Base-by-base conservation (phyloP, 2,888 invertebrate species). In the Nesidiocoris tenuis region DNA sequence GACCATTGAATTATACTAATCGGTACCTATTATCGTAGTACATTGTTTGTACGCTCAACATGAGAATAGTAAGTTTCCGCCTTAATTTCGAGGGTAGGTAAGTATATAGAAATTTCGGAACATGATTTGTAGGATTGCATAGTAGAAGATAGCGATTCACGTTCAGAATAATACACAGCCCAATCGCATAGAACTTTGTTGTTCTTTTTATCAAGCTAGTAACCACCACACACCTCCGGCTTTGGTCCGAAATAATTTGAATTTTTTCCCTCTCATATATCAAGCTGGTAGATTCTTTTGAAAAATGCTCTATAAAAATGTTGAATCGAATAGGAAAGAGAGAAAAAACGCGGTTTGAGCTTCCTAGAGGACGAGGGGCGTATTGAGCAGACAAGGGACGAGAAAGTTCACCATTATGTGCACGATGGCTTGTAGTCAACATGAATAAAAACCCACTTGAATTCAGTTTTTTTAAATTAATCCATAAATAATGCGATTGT, bases 211-310 rank as follows among this genome's bases (percentile, higher is more conserved):
- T 59, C 19, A 59, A n/a, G 39, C 39, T 7, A 39, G 3, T 39
- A 39, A 39, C 59, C 61, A 17, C 54, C 63, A 19, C 55, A 56
- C 23, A 24, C 39, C 39, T 19, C 63, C 72, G 63, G 61, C 61
- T 61, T 72, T 72, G 72, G 72, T 72, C 72, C 72, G 18, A 72
- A 61, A 61, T 12, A 59, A 70, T 67, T 67, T n/a, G 39, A 7
- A 24, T 70, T 39, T 39, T 65, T 65, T 65, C 23, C n/a, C 17
- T 65, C 23, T 65, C 39, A 39, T 39, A 39, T 5, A 39, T n/a
- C 65, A 65, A 65, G 65, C 25, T n/a, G n/a, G 19, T 24, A 19
- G 17, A 22, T 55, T 67, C 19, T 18, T 67, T 55, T 12, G 67
- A 22, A n/a, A 18, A 21, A 16, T 67, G 55, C 22, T 67, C 55